Conservation (phyloP, 2,888 invertebrate genomes). For the Agelastica alni region DNA sequence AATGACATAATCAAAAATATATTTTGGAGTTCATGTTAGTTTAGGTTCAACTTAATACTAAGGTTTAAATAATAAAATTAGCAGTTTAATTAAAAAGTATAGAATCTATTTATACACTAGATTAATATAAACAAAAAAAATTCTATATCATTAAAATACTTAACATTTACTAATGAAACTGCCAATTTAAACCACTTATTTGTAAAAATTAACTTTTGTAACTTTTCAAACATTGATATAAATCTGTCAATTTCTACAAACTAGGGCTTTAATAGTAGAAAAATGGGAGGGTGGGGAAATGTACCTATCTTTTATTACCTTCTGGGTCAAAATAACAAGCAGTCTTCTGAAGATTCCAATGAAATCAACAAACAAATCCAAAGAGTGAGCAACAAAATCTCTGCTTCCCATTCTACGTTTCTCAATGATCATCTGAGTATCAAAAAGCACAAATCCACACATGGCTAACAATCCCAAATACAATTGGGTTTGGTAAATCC, state of each 20-base stretch:
- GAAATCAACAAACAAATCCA: slow-evolving; percentile 94
- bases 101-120: too few species aligned
- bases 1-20: too few species aligned
- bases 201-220: not conserved
- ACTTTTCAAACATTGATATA: not conserved
- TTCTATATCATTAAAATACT: not conserved
- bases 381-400: slow-evolving; percentile 90
- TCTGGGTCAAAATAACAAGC: slow-evolving; percentile 86
- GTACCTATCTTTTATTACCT: slow-evolving; percentile 64
- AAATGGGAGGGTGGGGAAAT: slow-evolving; percentile 32
- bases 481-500: slow-evolving; percentile 77
- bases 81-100: too few species aligned
- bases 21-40: too few species aligned
- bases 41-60: too few species aligned
- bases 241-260: not conserved
- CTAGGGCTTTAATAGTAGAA: not conserved
- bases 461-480: slow-evolving; percentile 88
- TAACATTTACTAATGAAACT: too few species aligned
- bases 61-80: too few species aligned
- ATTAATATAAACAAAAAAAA: not conserved
- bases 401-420: slow-evolving; percentile 88
- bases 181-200: not conserved
- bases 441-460: slow-evolving; percentile 95
- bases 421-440: slow-evolving; percentile 96
- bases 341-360: slow-evolving; percentile 92